phyloP scores from a whole-genome alignment of 2,113 vertebrate genomes.

The Odontesthes bonariensis region DNA sequence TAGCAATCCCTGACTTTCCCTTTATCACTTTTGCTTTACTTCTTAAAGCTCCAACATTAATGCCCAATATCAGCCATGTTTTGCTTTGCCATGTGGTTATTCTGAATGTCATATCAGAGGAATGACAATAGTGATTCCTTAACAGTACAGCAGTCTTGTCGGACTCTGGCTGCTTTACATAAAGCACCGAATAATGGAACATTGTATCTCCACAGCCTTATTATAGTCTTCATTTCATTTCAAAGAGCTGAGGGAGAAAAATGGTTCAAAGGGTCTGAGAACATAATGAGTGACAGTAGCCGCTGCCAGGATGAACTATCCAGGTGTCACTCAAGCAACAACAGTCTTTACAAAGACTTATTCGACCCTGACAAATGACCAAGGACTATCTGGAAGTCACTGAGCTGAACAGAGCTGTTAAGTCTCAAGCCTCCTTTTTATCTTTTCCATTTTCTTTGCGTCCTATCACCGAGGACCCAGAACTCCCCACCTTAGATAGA shows the following conservation, averaged over 20 bases:
- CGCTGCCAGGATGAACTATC: slow-evolving; percentile 57
- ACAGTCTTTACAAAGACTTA: slow-evolving; percentile 53
- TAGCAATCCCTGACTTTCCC: slow-evolving; percentile 3
- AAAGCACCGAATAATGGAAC: slow-evolving; percentile 30
- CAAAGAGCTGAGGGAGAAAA: slow-evolving; percentile 39
- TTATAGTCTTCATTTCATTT: slow-evolving; percentile 57
- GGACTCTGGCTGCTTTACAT: slow-evolving; percentile 25
- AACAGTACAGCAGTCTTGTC: slow-evolving; percentile 23
- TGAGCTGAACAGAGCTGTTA: slow-evolving; percentile 73
- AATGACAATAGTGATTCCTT: slow-evolving; percentile 7
- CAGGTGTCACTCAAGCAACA: slow-evolving; percentile 70
- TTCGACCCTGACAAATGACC: slow-evolving; percentile 76
- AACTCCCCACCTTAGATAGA: slow-evolving; percentile 55
- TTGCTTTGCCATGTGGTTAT: slow-evolving; percentile 16
- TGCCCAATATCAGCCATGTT: slow-evolving; percentile 3
- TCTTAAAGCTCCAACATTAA: neutral
- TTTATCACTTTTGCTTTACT: slow-evolving; percentile 2
- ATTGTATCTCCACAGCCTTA: slow-evolving; percentile 20
- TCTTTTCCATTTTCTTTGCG: slow-evolving; percentile 65
- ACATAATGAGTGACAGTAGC: slow-evolving; percentile 67
- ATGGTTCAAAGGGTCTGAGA: slow-evolving; percentile 39
- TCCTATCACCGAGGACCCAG: slow-evolving; percentile 41
- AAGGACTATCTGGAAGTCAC: slow-evolving; percentile 70
- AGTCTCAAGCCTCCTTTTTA: slow-evolving; percentile 70
- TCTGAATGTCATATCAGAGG: slow-evolving; percentile 28